phyloP scores from a whole-genome alignment of 2,113 vertebrate species.

The Lamprotornis superbus region DNA sequence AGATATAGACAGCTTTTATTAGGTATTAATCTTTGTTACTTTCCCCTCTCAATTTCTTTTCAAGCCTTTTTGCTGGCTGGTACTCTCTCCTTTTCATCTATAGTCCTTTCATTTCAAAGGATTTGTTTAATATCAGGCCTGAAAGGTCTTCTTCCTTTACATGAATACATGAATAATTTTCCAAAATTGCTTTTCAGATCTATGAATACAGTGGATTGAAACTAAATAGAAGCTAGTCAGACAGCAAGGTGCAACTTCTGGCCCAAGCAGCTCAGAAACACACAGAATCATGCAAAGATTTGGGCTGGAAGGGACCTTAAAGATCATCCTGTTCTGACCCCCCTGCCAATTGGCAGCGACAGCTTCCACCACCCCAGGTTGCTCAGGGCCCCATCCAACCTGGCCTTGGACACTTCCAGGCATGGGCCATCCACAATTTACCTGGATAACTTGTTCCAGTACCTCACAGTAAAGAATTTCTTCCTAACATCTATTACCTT shows the following conservation, averaged over 20 bases:
- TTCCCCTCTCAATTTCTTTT: background rate
- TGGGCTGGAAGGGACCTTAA: background rate
- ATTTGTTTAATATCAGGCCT: background rate
- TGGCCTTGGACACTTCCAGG: background rate
- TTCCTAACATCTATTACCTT: background rate
- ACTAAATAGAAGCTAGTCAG: background rate
- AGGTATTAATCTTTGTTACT: background rate
- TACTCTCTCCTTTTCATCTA: background rate
- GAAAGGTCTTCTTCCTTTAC: background rate
- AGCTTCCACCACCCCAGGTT: background rate
- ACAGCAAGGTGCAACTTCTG: background rate
- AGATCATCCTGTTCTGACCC: background rate
- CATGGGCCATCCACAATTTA: background rate
- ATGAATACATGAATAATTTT: slow-evolving; percentile 20
- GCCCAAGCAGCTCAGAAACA: background rate
- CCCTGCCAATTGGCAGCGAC: background rate
- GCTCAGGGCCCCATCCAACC: background rate
- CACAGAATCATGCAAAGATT: background rate
- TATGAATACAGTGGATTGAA: background rate
- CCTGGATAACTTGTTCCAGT: background rate
- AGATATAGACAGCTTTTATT: background rate
- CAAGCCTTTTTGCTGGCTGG: background rate
- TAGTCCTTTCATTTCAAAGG: background rate
- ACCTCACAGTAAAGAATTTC: background rate
- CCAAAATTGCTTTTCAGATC: background rate